Evolutionary conservation across 2,888 invertebrate genomes (phyloP), one percentile per base, ranked within the genome.

Genomic region (Melanophora roralis): DNA sequence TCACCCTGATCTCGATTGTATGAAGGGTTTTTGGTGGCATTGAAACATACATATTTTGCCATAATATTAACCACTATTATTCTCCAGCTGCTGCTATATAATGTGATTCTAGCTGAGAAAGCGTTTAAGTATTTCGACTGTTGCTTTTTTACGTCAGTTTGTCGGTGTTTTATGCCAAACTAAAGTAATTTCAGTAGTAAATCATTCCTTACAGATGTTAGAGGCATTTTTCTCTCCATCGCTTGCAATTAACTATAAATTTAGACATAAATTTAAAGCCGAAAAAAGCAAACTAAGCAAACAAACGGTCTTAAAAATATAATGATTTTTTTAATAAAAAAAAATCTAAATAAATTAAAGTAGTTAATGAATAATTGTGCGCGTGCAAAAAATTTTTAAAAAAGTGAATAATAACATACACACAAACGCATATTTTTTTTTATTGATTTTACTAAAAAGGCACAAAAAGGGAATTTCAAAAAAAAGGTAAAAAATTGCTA

Each of bases 151-250:
- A 36, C 53, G 9, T 59, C 57, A 59, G 19, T 36, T 69, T 14
- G 47, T 32, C 68, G 32, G 40, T 21, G 23, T 27, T 0, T 34
- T 57, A n/a, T 72, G 67, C 21, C 14, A 62, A 55, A 69, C 38
- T 67, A 43, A 75, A 67, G 53, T 64, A 23, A 68, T 62, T 67
- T 75, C 71, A 75, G 79, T 80, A 76, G 62, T 80, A 67, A 68
- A 75, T 75, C 65, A 80, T 76, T 76, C 76, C 76, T 62, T 43
- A 36, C 62, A 62, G 62, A 57, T 68, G 72, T 72, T 57, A 27
- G 67, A 68, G 11, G 67, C 23, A 32, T 51, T 27, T 36, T 49
- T 14, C 21, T 8, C 7, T 23, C 43, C 34, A 36, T 9, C 57
- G n/a, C n/a, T 57, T 21, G 23, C 1, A 55, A 64, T 45, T n/a